phyloP scores from a whole-genome alignment of 1,140 invertebrate species.

The Hesperophylax magnus region DNA sequence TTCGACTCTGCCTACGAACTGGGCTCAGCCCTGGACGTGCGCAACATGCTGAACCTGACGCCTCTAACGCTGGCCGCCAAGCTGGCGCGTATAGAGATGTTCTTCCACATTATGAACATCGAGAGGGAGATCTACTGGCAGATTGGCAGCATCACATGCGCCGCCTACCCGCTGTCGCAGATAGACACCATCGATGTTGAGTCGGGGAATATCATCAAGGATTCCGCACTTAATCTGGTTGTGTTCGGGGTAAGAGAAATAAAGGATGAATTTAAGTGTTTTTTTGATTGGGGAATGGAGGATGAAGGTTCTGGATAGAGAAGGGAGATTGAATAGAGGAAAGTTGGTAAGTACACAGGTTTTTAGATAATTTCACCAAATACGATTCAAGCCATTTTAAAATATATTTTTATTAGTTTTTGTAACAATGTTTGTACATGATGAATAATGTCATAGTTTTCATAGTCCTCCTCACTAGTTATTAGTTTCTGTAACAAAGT shows the following conservation, averaged over 20 bases:
- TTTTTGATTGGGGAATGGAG: too few species aligned
- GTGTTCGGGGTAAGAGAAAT: slow-evolving; percentile 89
- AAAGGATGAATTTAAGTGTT: slow-evolving; percentile 12
- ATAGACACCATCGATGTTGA: slow-evolving; percentile 96
- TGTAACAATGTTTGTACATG: too few species aligned
- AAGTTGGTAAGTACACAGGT: too few species aligned
- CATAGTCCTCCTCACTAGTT: too few species aligned
- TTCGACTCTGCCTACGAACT: slow-evolving; percentile 96
- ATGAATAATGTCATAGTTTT: too few species aligned
- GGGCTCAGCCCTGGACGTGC: slow-evolving; percentile 87
- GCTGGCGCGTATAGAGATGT: slow-evolving; percentile 93
- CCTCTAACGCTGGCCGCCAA: slow-evolving; percentile 95
- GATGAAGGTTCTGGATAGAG: too few species aligned
- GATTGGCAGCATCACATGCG: slow-evolving; percentile 95
- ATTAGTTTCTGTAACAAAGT: too few species aligned
- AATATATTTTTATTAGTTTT: too few species aligned
- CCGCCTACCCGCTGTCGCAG: slow-evolving; percentile 95
- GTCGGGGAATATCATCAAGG: slow-evolving; percentile 93
- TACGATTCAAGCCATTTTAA: too few species aligned
- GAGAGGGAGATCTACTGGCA: slow-evolving; percentile 98
- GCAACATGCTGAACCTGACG: slow-evolving; percentile 91
- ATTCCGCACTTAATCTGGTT: slow-evolving; percentile 97
- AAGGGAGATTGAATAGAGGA: too few species aligned
- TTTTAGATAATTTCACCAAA: too few species aligned
- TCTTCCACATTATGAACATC: slow-evolving; percentile 96